Evolutionary conservation across 2,797 vertebrate species (phyloP).

Genomic region (Chiroxiphia lanceolata): DNA sequence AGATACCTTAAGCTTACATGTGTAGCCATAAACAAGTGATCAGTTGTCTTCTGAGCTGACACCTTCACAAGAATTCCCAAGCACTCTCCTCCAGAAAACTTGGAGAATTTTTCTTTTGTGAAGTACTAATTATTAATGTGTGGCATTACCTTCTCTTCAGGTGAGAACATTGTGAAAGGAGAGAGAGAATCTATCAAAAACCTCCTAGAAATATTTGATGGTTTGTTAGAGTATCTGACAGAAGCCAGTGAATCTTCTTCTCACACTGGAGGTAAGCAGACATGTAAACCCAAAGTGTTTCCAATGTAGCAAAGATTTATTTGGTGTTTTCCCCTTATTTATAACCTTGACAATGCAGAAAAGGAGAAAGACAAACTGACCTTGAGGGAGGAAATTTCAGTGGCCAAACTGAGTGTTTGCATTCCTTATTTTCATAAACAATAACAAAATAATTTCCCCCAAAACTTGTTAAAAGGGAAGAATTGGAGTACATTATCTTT

Average conservation of each 20-base stretch:
- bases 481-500: background rate
- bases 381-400: background rate
- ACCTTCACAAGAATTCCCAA: background rate
- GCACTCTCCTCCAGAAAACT: background rate
- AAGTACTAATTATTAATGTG: background rate
- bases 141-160: slow-evolving; percentile 73
- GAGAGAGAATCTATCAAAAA: slow-evolving; percentile 90
- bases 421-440: background rate
- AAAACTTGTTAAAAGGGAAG: background rate
- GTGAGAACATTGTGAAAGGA: slow-evolving; percentile 92
- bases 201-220: slow-evolving; percentile 96
- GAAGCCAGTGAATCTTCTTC: slow-evolving; percentile 85
- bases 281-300: background rate
- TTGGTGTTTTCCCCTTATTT: background rate
- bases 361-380: background rate
- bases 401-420: background rate
- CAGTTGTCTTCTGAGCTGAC: background rate
- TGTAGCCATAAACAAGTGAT: background rate
- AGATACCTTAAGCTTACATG: background rate
- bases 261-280: slow-evolving; percentile 78
- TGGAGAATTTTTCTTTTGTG: background rate
- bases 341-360: background rate
- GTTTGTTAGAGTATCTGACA: slow-evolving; percentile 92
- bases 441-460: background rate
- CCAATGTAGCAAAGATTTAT: background rate